Evolutionary conservation across 2,113 vertebrate genomes (phyloP).

Genomic region (Daphoenositta chrysoptera): DNA sequence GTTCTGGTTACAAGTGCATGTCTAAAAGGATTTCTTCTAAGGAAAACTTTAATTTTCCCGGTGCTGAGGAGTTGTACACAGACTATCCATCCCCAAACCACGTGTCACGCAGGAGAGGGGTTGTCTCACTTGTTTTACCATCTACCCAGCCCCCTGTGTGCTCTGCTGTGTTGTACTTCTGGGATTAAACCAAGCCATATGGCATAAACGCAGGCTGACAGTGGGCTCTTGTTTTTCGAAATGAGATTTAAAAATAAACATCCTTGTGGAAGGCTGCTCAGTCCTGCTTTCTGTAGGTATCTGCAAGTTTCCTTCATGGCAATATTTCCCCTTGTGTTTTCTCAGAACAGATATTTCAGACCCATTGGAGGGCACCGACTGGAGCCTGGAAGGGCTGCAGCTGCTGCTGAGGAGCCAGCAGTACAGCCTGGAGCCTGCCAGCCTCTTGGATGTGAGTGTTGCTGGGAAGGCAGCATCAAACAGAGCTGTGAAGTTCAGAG

Average conservation of each 20-base stretch:
- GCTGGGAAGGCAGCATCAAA: not conserved
- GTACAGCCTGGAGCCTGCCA: slow-evolving; percentile 77
- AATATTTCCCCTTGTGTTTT: not conserved
- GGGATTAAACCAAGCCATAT: not conserved
- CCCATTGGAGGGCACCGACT: slow-evolving; percentile 78
- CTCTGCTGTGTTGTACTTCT: not conserved
- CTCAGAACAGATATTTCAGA: slow-evolving; percentile 79
- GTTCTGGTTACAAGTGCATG: not conserved
- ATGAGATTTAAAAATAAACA: not conserved
- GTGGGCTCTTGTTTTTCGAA: not conserved
- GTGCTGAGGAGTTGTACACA: not conserved
- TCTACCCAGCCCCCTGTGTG: not conserved
- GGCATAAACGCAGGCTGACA: not conserved
- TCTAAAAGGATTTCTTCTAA: not conserved
- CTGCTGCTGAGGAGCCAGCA: slow-evolving; percentile 86
- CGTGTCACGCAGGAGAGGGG: not conserved
- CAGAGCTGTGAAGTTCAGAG: not conserved
- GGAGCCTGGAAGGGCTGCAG: slow-evolving; percentile 88
- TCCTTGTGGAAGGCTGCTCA: not conserved
- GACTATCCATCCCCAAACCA: not conserved
- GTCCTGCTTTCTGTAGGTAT: not conserved
- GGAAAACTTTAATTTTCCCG: not conserved
- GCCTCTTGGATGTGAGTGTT: slow-evolving; percentile 78
- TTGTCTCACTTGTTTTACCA: not conserved
- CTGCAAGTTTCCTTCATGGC: not conserved